phyloP scores from a whole-genome alignment of 2,797 vertebrate species.

The Melopsittacus undulatus region DNA sequence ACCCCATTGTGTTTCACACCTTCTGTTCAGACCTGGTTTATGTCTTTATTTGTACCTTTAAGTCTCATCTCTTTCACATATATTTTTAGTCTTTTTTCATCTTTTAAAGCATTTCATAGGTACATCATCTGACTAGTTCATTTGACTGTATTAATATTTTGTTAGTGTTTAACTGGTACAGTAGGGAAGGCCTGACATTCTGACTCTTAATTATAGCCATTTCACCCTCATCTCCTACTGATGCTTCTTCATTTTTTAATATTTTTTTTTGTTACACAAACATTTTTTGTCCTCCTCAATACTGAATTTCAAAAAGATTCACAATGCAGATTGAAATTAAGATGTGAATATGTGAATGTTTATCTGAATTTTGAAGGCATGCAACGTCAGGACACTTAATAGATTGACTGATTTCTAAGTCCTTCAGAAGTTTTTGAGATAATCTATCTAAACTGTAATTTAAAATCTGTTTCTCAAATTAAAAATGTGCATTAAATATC shows the following conservation, averaged over 20 bases:
- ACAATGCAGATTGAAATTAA: background rate
- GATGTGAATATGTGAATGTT: background rate
- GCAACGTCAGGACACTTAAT: background rate
- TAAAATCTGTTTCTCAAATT: background rate
- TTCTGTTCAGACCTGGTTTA: constrained; percentile 20
- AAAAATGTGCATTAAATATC: background rate
- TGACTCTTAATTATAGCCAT: background rate
- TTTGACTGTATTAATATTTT: constrained; percentile 8
- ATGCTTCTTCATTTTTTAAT: background rate
- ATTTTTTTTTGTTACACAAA: background rate
- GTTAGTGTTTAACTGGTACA: background rate
- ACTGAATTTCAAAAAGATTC: background rate
- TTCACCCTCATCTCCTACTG: background rate
- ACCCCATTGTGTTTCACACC: background rate
- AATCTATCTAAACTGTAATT: background rate
- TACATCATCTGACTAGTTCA: background rate
- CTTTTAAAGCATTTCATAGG: background rate
- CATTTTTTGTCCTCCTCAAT: background rate
- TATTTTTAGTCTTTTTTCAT: constrained; percentile 10
- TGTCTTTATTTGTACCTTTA: constrained; percentile 6
- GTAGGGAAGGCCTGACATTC: background rate
- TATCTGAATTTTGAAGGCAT: background rate
- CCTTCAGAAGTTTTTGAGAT: background rate
- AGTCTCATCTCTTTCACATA: background rate
- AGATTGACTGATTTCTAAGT: background rate